Percentiles rank a stretch among this genome's conserved stretches.
Conservation (phyloP, 2,888 invertebrate genomes). For the Timema cristinae region DNA sequence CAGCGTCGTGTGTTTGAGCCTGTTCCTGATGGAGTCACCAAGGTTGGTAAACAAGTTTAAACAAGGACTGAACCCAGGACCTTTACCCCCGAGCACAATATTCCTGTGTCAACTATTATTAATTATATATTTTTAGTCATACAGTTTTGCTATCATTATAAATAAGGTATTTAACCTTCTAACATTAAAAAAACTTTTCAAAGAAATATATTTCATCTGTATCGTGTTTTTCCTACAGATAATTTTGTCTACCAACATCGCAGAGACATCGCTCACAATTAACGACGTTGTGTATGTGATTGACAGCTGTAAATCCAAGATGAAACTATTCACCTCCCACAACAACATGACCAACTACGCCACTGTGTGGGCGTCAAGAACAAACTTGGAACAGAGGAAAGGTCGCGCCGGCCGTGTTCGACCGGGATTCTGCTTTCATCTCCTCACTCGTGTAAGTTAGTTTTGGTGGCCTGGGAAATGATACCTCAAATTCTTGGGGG, state of each 20-base stretch:
- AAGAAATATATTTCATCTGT: background rate
- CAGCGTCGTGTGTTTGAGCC: conserved; percentile 90
- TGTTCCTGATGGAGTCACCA: conserved; percentile 77
- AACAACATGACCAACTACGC: conserved; percentile 99
- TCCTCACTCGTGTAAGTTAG: conserved; percentile 61
- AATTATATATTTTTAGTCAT: too few species aligned
- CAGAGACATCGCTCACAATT: conserved; percentile 97
- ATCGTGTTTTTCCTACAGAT: conserved; percentile 46
- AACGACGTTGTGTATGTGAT: conserved; percentile 98
- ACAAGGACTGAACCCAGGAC: too few species aligned
- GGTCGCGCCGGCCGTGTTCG: conserved; percentile 95
- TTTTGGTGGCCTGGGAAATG: too few species aligned
- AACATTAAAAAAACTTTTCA: background rate
- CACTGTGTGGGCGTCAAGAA: conserved; percentile 92
- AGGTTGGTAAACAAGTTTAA: conserved; percentile 51
- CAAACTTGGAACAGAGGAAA: conserved; percentile 91
- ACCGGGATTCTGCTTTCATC: conserved; percentile 89
- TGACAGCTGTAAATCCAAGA: conserved; percentile 95
- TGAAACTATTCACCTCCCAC: conserved; percentile 96
- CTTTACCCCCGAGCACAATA: too few species aligned
- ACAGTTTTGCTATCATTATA: too few species aligned
- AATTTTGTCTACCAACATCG: conserved; percentile 96
- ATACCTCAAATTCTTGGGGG: too few species aligned
- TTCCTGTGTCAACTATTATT: too few species aligned
- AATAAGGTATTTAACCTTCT: too few species aligned